Percentiles rank a stretch among this genome's conserved stretches.
phyloP scores from a whole-genome alignment of 1,140 invertebrate species.

The Eumaeus atala region DNA sequence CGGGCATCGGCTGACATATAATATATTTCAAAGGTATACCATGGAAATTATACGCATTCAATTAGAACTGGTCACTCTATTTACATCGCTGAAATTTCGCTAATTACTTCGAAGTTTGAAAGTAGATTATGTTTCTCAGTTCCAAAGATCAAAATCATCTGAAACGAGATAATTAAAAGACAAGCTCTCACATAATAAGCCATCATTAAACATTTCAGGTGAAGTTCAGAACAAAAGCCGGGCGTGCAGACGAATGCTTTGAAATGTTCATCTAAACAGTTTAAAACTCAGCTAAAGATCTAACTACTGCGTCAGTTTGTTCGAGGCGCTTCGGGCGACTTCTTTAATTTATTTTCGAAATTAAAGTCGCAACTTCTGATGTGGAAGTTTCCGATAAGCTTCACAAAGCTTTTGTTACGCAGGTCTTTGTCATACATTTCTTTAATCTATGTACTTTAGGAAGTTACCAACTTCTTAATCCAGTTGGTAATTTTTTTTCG shows the following conservation, averaged over 20 bases:
- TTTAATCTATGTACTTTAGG: neutral
- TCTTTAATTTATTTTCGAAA: slow-evolving; percentile 62
- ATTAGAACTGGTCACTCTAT: too few relatives aligned
- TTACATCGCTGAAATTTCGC: too few relatives aligned
- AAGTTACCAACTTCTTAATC: too few relatives aligned
- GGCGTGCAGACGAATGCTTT: slow-evolving; percentile 45
- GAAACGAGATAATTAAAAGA: slow-evolving; percentile 4
- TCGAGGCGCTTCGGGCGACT: slow-evolving; percentile 40
- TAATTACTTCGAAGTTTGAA: too few relatives aligned
- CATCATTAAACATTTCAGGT: slow-evolving; percentile 23
- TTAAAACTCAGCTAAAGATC: slow-evolving; percentile 48
- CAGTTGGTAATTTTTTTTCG: too few relatives aligned
- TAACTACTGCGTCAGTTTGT: slow-evolving; percentile 45
- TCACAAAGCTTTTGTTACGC: slow-evolving; percentile 15
- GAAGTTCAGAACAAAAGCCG: slow-evolving; percentile 46
- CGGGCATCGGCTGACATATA: too few relatives aligned
- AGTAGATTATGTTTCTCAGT: too few relatives aligned
- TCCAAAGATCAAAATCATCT: neutral
- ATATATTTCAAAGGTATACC: too few relatives aligned
- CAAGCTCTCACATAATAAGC: slow-evolving; percentile 20
- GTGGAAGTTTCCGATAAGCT: slow-evolving; percentile 29
- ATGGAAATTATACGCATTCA: too few relatives aligned
- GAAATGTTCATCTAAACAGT: slow-evolving; percentile 58
- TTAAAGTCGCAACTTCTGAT: slow-evolving; percentile 40
- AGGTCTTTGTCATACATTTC: slow-evolving; percentile 3